These are phyloP conservation scores for Acridotheres tristis DNA, from an alignment of 2,797 vertebrate genomes.

Conservation along the genomic window DNA sequence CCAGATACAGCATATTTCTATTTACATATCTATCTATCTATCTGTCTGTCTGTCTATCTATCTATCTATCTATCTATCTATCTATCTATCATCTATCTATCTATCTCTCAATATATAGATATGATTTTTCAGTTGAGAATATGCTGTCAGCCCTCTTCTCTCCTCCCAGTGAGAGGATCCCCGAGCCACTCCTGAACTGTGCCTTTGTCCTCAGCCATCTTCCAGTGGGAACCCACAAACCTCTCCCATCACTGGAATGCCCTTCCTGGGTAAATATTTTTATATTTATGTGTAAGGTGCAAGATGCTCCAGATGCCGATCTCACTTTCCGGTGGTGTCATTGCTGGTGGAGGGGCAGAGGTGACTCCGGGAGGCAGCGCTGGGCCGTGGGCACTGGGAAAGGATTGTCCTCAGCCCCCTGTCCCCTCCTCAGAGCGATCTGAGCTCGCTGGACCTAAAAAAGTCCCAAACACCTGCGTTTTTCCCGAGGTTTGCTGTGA, in stretches of 20 bases:
- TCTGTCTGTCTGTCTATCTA: background rate
- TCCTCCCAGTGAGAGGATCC: background rate
- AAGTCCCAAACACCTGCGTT: fast-evolving
- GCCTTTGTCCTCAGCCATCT: background rate
- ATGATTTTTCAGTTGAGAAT: background rate
- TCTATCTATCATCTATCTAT: too few relatives aligned
- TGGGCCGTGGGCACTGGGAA: background rate
- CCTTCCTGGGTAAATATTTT: background rate
- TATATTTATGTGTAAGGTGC: fast-evolving
- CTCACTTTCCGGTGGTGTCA: fast-evolving
- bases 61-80: too few relatives aligned
- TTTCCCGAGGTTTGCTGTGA: fast-evolving
- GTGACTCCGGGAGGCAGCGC: fast-evolving
- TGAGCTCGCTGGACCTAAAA: fast-evolving
- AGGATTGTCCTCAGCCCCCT: fast-evolving
- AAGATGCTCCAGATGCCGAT: background rate
- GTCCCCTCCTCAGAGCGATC: fast-evolving
- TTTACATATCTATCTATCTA: background rate
- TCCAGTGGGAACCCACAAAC: background rate
- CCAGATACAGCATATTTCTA: background rate
- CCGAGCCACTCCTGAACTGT: background rate
- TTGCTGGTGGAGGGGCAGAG: fast-evolving
- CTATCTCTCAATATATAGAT: too few relatives aligned
- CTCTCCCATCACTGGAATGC: background rate
- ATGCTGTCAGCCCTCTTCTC: background rate